Conservation (phyloP, 2,797 vertebrate genomes). For the Scleropages formosus region DNA sequence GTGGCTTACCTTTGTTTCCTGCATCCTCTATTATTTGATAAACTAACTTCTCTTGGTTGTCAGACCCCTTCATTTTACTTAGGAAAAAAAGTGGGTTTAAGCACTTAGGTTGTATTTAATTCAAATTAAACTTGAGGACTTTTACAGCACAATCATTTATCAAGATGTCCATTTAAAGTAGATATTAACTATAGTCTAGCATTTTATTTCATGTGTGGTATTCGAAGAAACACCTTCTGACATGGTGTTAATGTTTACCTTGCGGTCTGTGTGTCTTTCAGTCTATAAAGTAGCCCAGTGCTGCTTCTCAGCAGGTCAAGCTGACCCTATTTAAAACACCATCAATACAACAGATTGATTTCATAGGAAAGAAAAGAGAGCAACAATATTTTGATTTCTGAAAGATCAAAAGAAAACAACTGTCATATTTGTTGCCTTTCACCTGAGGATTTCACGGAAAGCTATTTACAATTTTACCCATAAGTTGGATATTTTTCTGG, state of each 20-base stretch:
- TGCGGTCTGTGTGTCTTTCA: conserved; percentile 84
- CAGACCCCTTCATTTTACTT: conserved; percentile 98
- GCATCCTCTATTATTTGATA: conserved; percentile 98
- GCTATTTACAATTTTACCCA: too few relatives aligned
- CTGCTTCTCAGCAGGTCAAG: conserved; percentile 90
- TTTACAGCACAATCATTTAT: not conserved
- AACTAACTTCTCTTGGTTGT: conserved; percentile 96
- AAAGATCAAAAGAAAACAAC: too few relatives aligned
- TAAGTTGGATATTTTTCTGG: too few relatives aligned
- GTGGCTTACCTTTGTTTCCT: conserved; percentile 87
- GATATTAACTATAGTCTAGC: not conserved
- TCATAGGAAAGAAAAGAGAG: too few relatives aligned
- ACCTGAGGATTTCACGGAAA: too few relatives aligned
- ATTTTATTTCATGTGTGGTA: not conserved
- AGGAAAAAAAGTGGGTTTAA: conserved; percentile 24
- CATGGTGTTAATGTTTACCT: conserved; percentile 63
- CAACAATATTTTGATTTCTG: too few relatives aligned
- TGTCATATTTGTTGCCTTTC: too few relatives aligned
- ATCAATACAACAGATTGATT: too few relatives aligned
- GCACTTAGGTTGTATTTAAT: not conserved
- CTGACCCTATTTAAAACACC: conserved; percentile 74
- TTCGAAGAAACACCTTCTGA: not conserved
- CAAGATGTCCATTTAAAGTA: not conserved
- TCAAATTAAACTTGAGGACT: not conserved
- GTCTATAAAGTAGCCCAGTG: conserved; percentile 85